Conservation (phyloP, 2,113 vertebrate genomes). For the Aphyosemion australe region DNA sequence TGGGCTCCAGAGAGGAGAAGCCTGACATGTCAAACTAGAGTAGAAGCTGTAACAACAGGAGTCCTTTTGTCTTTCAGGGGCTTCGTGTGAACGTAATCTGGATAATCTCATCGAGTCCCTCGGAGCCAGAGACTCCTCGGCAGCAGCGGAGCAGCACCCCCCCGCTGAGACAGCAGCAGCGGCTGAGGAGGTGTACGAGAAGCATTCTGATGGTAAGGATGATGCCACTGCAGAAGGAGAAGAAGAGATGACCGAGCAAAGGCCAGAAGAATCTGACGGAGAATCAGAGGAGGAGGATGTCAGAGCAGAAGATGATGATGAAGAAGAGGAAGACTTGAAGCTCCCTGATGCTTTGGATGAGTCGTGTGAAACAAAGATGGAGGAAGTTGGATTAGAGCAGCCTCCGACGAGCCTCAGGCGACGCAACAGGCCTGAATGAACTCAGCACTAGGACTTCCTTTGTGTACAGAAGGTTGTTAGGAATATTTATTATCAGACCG, state of each 20-base stretch:
- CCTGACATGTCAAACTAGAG: too few relatives aligned
- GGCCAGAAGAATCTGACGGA: constrained; percentile 19
- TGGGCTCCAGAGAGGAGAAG: too few relatives aligned
- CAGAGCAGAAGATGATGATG: constrained; percentile 14
- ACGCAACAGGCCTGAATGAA: constrained; percentile 82
- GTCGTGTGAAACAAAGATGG: constrained; percentile 50
- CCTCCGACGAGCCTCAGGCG: constrained; percentile 75
- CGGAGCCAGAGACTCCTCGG: constrained; percentile 51
- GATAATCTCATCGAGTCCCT: constrained; percentile 86
- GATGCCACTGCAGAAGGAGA: constrained; percentile 25
- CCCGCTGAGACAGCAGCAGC: background rate
- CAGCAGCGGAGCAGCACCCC: background rate
- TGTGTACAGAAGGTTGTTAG: constrained; percentile 29
- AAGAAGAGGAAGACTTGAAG: constrained; percentile 21
- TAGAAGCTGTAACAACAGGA: background rate
- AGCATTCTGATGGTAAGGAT: background rate
- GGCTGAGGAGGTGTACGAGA: background rate
- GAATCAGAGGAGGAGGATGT: background rate
- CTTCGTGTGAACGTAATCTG: constrained; percentile 80
- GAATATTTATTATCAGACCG: constrained; percentile 44
- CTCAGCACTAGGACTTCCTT: background rate
- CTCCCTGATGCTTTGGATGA: constrained; percentile 38
- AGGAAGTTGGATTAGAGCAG: constrained; percentile 49
- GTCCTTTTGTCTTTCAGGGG: constrained; percentile 58
- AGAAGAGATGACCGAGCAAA: constrained; percentile 31